Base-by-base conservation (phyloP, 2,888 invertebrate species). In the Acronicta psi region DNA sequence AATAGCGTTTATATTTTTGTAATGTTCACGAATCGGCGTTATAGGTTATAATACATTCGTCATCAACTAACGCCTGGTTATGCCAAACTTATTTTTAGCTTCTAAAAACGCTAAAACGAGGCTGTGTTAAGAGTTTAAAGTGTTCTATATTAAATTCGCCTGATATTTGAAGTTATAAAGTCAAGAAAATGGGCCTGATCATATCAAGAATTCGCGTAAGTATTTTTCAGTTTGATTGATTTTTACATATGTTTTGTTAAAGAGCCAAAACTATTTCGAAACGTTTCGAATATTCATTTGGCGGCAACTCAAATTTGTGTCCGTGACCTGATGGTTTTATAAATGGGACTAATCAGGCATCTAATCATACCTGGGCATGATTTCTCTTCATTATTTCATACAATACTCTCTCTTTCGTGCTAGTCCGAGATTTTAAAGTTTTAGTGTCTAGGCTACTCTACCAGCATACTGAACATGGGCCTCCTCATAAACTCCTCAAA, bases 161-260 rank as follows among this genome's bases (percentile, higher is more conserved):
- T 47, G 55, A 56, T 65, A 62, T 54, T 71, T 69, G 54, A 73
- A 73, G 72, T 69, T 58, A 54, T 43, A 52, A 65, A 71, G 62
- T 62, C 66, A 59, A 69, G 75, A 91, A 90, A 80, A 96, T 96
- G 96, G 96, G 96, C 71, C 89, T 95, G 60, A 94, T 96, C 73
- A 91, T 96, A 87, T 95, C 95, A 68, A 96, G 95, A 93, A 95
- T 96, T 92, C 95, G 96, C 87, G 96, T 96, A 90, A 95, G 96
- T 95, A 83, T 61, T 13, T 37, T 44, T 51, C 46, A 63, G n/a
- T 42, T 50, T 81, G 78, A 82, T 69, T 68, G 58, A 84, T 82
- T 82, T 79, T 53, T 62, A 57, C 71, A 67, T 69, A 74, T 78
- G 75, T 81, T 81, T 88, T 90, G 90, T 87, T 82, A 67, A 78